Evolutionary conservation across 2,113 vertebrate species (phyloP).

Genomic region (Aptenodytes patagonicus): DNA sequence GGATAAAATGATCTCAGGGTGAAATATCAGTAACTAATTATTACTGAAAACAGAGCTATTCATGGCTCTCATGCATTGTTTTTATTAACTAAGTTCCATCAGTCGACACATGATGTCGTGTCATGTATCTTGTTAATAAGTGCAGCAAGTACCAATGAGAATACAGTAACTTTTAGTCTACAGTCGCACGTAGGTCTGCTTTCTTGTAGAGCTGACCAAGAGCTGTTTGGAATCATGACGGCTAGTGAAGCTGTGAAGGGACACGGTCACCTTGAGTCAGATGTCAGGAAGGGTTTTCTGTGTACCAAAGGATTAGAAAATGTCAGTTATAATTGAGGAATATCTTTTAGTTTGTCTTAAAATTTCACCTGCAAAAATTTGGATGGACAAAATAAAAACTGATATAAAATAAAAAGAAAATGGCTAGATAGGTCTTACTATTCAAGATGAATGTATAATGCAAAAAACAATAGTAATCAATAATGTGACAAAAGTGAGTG

Average conservation of each 20-base stretch:
- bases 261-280: background rate
- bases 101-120: background rate
- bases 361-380: background rate
- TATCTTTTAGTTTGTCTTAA: background rate
- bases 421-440: background rate
- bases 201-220: background rate
- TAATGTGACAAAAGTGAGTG: background rate
- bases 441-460: background rate
- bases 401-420: background rate
- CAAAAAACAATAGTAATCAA: background rate
- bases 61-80: background rate
- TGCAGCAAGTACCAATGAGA: background rate
- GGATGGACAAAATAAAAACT: background rate
- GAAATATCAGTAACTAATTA: background rate
- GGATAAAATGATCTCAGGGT: background rate
- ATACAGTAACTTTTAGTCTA: background rate
- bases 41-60: background rate
- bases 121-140: background rate
- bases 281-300: background rate
- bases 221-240: background rate
- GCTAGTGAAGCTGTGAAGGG: background rate
- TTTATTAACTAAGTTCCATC: background rate
- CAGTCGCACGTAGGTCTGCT: background rate
- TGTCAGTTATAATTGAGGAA: background rate
- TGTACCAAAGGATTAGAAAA: background rate